Conservation (phyloP, 1,140 invertebrate genomes). For the Heliconius hermathena region DNA sequence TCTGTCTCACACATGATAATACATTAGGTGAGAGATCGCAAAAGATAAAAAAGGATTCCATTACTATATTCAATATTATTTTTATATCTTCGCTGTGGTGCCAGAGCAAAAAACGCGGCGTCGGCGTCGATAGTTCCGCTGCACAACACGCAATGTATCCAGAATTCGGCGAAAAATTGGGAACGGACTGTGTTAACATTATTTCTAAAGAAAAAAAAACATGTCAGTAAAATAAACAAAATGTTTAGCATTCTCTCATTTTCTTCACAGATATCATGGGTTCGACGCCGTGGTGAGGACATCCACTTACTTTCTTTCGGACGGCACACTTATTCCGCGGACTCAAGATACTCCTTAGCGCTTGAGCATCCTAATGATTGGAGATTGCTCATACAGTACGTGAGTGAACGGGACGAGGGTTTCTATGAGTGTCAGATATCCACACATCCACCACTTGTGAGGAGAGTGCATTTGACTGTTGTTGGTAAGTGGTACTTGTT, state of each 20-base stretch:
- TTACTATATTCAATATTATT: too few species aligned
- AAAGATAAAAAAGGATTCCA: too few species aligned
- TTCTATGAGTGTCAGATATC: slow-evolving; percentile 91
- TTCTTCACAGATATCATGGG: slow-evolving; percentile 86
- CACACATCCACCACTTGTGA: slow-evolving; percentile 88
- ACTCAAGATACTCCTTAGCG: slow-evolving; percentile 87
- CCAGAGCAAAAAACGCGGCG: too few species aligned
- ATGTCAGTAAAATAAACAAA: neutral
- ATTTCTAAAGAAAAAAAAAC: too few species aligned
- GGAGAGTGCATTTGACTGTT: slow-evolving; percentile 87
- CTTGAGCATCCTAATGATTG: slow-evolving; percentile 90
- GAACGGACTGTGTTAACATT: too few species aligned
- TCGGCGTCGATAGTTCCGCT: too few species aligned
- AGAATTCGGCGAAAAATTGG: too few species aligned
- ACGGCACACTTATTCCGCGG: slow-evolving; percentile 90
- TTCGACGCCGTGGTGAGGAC: slow-evolving; percentile 87
- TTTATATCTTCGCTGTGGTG: too few species aligned
- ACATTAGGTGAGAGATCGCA: too few species aligned
- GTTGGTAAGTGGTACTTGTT: slow-evolving; percentile 84
- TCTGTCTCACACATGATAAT: too few species aligned
- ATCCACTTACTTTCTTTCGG: slow-evolving; percentile 89
- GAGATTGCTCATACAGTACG: slow-evolving; percentile 88
- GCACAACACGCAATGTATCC: too few species aligned
- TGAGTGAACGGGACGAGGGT: slow-evolving; percentile 88
- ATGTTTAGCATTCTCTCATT: neutral